Evolutionary conservation across 2,888 invertebrate species (phyloP).

Genomic region (Apotomis betuletana): DNA sequence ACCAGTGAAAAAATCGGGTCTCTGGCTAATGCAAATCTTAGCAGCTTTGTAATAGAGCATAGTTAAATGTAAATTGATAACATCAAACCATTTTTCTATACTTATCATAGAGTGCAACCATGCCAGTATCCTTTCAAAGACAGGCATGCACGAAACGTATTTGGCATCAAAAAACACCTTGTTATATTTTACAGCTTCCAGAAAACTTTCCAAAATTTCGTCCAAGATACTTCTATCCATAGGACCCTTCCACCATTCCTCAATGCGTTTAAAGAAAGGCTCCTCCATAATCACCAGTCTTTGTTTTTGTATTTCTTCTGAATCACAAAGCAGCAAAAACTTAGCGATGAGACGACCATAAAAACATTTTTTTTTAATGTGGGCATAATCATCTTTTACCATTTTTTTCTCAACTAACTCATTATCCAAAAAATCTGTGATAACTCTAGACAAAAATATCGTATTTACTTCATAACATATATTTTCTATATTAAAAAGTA

Average conservation of each 20-base stretch:
- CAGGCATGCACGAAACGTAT: constrained; percentile 24
- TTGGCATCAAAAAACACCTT: constrained; percentile 22
- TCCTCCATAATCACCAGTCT: constrained; percentile 8
- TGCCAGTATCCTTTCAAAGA: constrained; percentile 18
- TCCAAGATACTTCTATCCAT: neutral
- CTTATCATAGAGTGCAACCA: constrained; percentile 24
- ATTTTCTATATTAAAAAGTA: constrained; percentile 22
- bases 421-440: constrained; percentile 6
- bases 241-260: constrained; percentile 2
- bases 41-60: constrained; percentile 26
- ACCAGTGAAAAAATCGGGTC: constrained; percentile 3
- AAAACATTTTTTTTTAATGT: neutral
- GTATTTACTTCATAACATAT: constrained; percentile 21
- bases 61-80: constrained; percentile 15
- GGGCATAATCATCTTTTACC: neutral
- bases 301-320: constrained; percentile 13
- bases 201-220: constrained; percentile 1
- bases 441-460: neutral
- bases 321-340: constrained; percentile 22
- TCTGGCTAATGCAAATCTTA: constrained; percentile 5
- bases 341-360: constrained; percentile 7
- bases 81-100: constrained; percentile 26
- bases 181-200: constrained; percentile 25
- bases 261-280: constrained; percentile 12
- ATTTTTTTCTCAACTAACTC: neutral